These are phyloP conservation scores for Dendrocopos noguchii DNA, from an alignment of 2,113 vertebrate species.

Conservation along the genomic window DNA sequence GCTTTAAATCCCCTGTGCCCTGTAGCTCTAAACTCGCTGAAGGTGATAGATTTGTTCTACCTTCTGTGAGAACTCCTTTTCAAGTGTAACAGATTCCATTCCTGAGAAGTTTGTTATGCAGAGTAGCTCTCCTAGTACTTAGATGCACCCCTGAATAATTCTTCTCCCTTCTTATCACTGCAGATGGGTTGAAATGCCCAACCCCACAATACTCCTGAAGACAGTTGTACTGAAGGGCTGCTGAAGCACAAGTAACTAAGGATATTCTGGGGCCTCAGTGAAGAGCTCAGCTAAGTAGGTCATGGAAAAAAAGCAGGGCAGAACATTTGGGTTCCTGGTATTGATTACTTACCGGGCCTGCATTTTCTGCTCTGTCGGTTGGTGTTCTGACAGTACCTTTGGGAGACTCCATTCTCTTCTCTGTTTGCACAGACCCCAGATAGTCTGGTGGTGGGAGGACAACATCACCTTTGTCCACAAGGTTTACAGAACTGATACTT, in stretches of 20 bases:
- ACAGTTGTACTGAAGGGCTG: fast-evolving
- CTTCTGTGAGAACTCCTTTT: not conserved
- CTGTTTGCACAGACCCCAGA: conserved; percentile 66
- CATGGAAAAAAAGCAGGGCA: not conserved
- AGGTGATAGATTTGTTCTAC: not conserved
- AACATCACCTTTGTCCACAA: conserved; percentile 80
- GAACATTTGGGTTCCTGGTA: too few relatives aligned
- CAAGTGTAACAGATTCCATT: not conserved
- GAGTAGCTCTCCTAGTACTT: not conserved
- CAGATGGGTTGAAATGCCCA: not conserved
- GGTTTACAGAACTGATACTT: conserved; percentile 81
- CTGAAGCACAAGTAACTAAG: not conserved
- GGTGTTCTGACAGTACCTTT: conserved; percentile 12
- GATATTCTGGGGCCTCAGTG: not conserved
- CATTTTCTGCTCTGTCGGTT: not conserved
- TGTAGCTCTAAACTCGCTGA: not conserved
- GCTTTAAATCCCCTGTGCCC: not conserved
- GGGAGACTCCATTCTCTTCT: conserved; percentile 16
- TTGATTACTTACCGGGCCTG: conserved; percentile 61
- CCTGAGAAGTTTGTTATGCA: not conserved
- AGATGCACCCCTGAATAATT: not conserved
- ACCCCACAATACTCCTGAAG: fast-evolving
- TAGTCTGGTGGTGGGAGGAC: conserved; percentile 92
- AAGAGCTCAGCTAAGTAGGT: not conserved
- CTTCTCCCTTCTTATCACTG: not conserved